Evolutionary conservation across 2,113 vertebrate species (phyloP).

Genomic region (Willisornis vidua): DNA sequence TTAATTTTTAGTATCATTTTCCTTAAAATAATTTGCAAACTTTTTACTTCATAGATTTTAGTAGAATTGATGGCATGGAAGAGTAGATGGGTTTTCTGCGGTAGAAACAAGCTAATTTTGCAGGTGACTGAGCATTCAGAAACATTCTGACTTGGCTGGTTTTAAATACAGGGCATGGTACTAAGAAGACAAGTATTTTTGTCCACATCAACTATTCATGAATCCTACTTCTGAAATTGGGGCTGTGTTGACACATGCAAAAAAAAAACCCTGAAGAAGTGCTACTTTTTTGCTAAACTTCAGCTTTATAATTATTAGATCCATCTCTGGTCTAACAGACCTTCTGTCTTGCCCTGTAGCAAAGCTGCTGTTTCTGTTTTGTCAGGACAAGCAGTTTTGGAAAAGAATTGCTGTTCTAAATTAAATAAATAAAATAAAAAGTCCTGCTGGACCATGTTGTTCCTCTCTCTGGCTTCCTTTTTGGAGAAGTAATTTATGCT

Average conservation of each 20-base stretch:
- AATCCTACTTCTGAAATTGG: not conserved
- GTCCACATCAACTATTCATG: not conserved
- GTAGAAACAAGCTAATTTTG: not conserved
- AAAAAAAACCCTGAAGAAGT: not conserved
- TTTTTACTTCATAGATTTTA: not conserved
- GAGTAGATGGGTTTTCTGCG: not conserved
- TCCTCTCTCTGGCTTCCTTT: not conserved
- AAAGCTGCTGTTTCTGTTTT: not conserved
- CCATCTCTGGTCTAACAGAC: not conserved
- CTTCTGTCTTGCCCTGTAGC: not conserved
- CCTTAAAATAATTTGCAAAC: not conserved
- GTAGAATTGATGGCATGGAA: not conserved
- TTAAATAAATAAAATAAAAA: not conserved
- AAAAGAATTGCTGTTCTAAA: not conserved
- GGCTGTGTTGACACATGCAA: not conserved
- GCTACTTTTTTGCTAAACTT: not conserved
- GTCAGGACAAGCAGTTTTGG: not conserved
- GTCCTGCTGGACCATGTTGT: not conserved
- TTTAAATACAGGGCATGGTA: not conserved
- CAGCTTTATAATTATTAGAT: not conserved
- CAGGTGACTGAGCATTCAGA: conserved; percentile 1
- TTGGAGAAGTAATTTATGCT: not conserved
- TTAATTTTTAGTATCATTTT: not conserved
- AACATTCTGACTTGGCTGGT: conserved; percentile 15
- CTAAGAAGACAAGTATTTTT: not conserved